Conservation (phyloP, 2,113 vertebrate species). For the Labrus mixtus region DNA sequence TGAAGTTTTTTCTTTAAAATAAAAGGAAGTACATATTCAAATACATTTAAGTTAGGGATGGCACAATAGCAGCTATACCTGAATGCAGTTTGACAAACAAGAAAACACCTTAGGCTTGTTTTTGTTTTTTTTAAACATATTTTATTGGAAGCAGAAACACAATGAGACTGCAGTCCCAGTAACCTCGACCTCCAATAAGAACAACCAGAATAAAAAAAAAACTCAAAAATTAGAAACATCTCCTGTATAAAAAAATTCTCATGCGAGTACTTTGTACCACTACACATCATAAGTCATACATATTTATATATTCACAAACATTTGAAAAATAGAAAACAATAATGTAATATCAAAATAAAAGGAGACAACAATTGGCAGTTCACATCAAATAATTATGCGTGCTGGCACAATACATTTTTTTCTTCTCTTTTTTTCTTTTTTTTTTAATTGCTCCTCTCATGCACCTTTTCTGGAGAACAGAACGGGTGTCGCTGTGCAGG, state of each 20-base stretch:
- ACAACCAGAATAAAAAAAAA: constrained; percentile 79
- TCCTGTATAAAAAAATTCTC: constrained; percentile 85
- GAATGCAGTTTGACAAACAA: not conserved
- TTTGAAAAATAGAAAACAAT: constrained; percentile 86
- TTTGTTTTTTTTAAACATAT: constrained; percentile 46
- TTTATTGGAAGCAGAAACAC: constrained; percentile 87
- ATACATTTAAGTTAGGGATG: no score
- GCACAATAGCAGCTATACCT: not conserved
- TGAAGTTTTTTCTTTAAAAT: no score
- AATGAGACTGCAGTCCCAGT: constrained; percentile 74
- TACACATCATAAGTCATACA: constrained; percentile 85
- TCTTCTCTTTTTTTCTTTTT: constrained; percentile 48
- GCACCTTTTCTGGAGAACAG: constrained; percentile 81
- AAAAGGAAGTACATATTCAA: no score
- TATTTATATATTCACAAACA: constrained; percentile 89
- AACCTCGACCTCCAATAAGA: constrained; percentile 77
- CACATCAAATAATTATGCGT: constrained; percentile 84
- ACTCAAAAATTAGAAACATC: constrained; percentile 84
- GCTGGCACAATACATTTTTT: constrained; percentile 82
- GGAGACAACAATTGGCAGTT: constrained; percentile 78
- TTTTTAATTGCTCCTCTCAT: constrained; percentile 78
- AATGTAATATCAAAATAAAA: constrained; percentile 82
- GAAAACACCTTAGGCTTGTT: not conserved
- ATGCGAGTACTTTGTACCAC: constrained; percentile 87
- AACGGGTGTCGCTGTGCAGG: constrained; percentile 45